Base-by-base conservation (phyloP, 1,140 invertebrate species). In the Megathymus violae region DNA sequence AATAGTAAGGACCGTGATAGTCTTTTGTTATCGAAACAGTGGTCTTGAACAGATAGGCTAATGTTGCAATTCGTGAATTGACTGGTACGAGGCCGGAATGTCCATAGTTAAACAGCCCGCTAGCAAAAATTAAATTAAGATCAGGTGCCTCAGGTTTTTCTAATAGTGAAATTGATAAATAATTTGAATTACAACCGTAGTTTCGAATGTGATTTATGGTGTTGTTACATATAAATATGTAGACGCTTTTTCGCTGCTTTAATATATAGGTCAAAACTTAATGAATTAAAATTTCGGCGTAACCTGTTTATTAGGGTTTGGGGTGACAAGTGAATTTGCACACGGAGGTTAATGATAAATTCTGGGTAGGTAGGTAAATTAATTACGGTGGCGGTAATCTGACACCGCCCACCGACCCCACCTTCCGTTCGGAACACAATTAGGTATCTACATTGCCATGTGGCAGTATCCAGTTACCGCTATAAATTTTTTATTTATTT, bases 341-440 rank as follows among this genome's bases (percentile, higher is more conserved):
- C 52, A 44, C 50, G 50, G 58, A 61, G 71, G 69, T 71, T 68
- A 36, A 51, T 58, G 52, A 31, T 44, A 76, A 80, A 78, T 80
- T 79, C 71, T 59, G 64, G 71, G 67, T 75, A 81, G 71, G 67
- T 75, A 81, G 75, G 74, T 78, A 76, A 82, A 80, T 84, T 81
- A 84, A 69, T 74, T 74, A 68, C 48, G 52, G 54, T 71, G 69
- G 46, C 48, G 60, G 71, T 84, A 85, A 85, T 74, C 80, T 67
- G 82, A 84, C 75, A 82, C 74, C 52, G 62, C 43, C 47, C 59
- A 68, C 67, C 62, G 69, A 74, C 67, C 63, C 47, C 66, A 34
- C 75, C 64, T 72, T 65, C 67, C 64, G 62, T 62, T 58, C 56
- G 56, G 47, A 71, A 71, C 44, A 48, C 34, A 36, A 36, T 36